Conservation (phyloP, 2,888 invertebrate genomes). For the Parnassius glacialis region DNA sequence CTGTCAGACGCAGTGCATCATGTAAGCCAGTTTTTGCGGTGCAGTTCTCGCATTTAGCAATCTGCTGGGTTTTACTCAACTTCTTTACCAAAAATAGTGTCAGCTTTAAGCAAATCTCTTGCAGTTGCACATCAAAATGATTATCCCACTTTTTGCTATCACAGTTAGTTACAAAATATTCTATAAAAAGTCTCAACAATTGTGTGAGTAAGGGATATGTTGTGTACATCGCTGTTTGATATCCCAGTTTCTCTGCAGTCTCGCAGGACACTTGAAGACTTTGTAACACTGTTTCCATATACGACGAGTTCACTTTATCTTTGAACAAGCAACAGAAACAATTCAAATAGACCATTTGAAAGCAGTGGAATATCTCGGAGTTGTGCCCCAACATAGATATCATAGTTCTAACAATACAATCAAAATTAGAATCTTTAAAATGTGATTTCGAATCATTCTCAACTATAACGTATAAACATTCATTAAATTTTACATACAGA, state of each 20-base stretch:
- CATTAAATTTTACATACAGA: constrained; percentile 56
- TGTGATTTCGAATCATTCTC: constrained; percentile 51
- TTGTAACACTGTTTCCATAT: constrained; percentile 46
- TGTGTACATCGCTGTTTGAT: constrained; percentile 40
- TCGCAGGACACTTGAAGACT: constrained; percentile 47
- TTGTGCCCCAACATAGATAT: constrained; percentile 48
- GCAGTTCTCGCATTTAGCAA: constrained; percentile 65
- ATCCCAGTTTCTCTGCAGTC: constrained; percentile 51
- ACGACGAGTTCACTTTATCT: constrained; percentile 34
- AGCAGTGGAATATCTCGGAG: constrained; percentile 51
- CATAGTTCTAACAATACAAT: constrained; percentile 37
- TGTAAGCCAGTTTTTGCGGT: constrained; percentile 53
- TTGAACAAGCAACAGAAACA: constrained; percentile 52
- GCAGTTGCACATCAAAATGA: constrained; percentile 38
- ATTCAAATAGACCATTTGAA: constrained; percentile 58
- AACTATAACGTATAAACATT: constrained; percentile 56
- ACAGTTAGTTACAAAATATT: constrained; percentile 40
- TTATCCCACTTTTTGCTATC: constrained; percentile 29
- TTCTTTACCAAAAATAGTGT: constrained; percentile 48
- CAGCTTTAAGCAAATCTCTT: constrained; percentile 48
- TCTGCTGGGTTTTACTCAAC: constrained; percentile 44
- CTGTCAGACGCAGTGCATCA: constrained; percentile 57
- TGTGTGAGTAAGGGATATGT: constrained; percentile 62
- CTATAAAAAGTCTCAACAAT: constrained; percentile 55
- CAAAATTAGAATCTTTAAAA: constrained; percentile 46